Base-by-base conservation (phyloP, 2,888 invertebrate genomes). In the Elmis aenea region DNA sequence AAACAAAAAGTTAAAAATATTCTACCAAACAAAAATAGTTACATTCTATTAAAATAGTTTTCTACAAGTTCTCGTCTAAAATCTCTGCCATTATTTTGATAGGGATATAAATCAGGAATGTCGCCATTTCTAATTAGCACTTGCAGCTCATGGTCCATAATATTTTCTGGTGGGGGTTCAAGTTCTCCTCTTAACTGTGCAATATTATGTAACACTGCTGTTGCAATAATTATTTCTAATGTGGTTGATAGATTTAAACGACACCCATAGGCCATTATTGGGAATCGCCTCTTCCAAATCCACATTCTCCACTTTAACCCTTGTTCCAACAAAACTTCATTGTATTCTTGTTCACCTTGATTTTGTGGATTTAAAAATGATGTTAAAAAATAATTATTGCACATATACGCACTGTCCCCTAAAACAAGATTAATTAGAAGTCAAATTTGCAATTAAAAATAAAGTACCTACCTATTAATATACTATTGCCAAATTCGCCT, bases 381-480 rank as follows among this genome's bases (percentile, higher is more conserved):
- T 23, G 24, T 23, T 13, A 50, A 12, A 6, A 49, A 34, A 29
- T 45, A 42, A 30, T 24, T 26, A 29, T 25, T 21, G 3, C 27
- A 8, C 12, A 23, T 2, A 45, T 46, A 48, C n/a, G 50, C 50
- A 46, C 46, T 48, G 25, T 48, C 46, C 8, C 43, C 47, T 38
- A 25, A 23, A 29, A 12, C 11, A 13, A 3, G 11, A 11, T 11
- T 5, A 8, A 25, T 11, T 10, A 25, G 4, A 10, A 11, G 12
- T n/a, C n/a, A n/a, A n/a, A n/a, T n/a, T n/a, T n/a, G n/a, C n/a
- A n/a, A n/a, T n/a, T n/a, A n/a, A n/a, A n/a, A n/a, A n/a, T n/a
- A n/a, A n/a, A n/a, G n/a, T n/a, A n/a, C n/a, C n/a, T n/a, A 11
- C 30, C 30, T 13, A 33, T 8, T 9, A 33, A n/a, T 4, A 33